These are phyloP conservation scores for Achatina immaculata DNA, from an alignment of 1,140 invertebrate species.

Conservation along the genomic window DNA sequence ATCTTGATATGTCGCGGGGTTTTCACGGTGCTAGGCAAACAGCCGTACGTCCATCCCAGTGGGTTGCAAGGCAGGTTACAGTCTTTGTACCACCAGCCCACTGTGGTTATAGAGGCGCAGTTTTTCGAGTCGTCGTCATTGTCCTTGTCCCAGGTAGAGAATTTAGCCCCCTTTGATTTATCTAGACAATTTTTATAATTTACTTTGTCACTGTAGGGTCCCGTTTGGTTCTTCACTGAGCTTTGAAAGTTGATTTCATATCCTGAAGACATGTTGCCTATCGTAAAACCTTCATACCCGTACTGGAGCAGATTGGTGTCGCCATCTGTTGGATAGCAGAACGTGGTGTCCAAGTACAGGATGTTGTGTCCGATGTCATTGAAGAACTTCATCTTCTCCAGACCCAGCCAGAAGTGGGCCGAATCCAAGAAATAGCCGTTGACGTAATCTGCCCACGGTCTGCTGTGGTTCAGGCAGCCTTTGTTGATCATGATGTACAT, in stretches of 20 bases:
- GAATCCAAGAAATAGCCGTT: neutral
- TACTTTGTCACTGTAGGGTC: neutral
- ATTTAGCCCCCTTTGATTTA: neutral
- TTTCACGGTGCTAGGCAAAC: neutral
- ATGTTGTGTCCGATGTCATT: neutral
- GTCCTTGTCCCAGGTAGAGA: slow-evolving; percentile 6
- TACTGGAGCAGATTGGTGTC: neutral
- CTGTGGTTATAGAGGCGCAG: neutral
- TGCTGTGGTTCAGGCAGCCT: neutral
- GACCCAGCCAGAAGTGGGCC: slow-evolving; percentile 1
- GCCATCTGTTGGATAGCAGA: neutral
- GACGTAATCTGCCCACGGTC: neutral
- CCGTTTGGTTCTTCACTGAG: neutral
- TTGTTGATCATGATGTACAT: slow-evolving; percentile 2
- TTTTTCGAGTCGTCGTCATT: neutral
- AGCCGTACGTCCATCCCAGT: neutral
- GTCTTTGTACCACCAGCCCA: slow-evolving; percentile 14
- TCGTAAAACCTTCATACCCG: neutral
- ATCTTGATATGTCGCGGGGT: neutral
- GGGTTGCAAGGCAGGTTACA: slow-evolving; percentile 2
- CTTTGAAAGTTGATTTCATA: neutral
- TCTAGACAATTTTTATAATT: neutral
- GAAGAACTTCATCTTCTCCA: neutral
- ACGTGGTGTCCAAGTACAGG: neutral
- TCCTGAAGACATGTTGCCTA: neutral